phyloP scores from a whole-genome alignment of 30 jellyfish, hydroid and myxozoan genomes.

The Hydra vulgaris region DNA sequence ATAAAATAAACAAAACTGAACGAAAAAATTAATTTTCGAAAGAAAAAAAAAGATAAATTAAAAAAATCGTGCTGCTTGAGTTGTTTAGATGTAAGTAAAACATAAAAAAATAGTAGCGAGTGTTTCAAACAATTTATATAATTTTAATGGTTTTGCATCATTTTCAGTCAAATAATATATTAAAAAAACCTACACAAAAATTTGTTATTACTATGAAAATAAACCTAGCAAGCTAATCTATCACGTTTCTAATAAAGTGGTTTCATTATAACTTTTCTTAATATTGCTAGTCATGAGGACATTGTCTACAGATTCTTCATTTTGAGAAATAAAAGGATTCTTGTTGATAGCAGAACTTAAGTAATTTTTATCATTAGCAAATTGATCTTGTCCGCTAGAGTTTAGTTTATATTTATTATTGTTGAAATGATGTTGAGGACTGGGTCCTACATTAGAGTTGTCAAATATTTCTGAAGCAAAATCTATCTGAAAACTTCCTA shows the following conservation, averaged over 20 bases:
- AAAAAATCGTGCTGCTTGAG: no score
- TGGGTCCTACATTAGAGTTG: conserved; percentile 28
- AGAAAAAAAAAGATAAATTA: no score
- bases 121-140: no score
- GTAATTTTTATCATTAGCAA: neutral
- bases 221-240: neutral
- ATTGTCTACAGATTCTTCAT: neutral
- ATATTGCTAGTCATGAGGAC: neutral
- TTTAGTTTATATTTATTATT: no score
- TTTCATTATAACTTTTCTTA: neutral
- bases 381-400: neutral
- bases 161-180: no score
- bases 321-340: neutral
- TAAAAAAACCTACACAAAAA: neutral
- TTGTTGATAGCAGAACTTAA: neutral
- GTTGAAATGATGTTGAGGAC: conserved; percentile 18
- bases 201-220: neutral
- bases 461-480: conserved; percentile 30
- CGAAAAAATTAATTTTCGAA: no score
- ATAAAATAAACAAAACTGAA: no score
- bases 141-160: no score
- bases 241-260: neutral
- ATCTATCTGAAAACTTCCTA: conserved; percentile 17
- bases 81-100: no score
- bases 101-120: no score